A percentile compares a stretch with the other conserved stretches of the same genome.
Conservation (phyloP, 2,113 vertebrate species). For the Lethenteron camtschaticum region DNA sequence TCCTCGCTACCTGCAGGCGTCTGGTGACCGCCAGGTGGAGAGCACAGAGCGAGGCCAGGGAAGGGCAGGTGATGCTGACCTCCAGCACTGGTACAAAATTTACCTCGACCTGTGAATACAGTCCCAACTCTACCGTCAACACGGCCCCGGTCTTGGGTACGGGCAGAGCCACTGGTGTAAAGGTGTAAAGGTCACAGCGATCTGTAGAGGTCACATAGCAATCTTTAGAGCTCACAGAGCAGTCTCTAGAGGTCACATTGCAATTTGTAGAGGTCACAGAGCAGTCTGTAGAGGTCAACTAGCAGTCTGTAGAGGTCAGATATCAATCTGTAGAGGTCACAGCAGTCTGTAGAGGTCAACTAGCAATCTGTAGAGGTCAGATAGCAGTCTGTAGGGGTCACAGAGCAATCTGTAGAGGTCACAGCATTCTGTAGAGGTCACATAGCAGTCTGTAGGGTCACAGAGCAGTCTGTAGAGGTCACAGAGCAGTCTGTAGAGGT, state of each 20-base stretch:
- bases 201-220: neutral
- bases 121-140: neutral
- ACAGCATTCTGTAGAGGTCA: too few species aligned
- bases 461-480: too few species aligned
- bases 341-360: neutral
- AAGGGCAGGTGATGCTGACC: conserved; percentile 1
- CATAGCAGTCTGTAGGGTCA: too few species aligned
- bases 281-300: too few species aligned
- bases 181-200: neutral
- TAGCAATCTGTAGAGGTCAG: too few species aligned
- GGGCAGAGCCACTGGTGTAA: neutral
- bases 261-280: too few species aligned
- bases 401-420: too few species aligned
- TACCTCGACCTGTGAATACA: neutral
- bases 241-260: too few species aligned
- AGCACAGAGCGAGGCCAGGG: neutral
- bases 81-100: neutral
- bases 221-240: too few species aligned
- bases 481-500: too few species aligned
- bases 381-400: too few species aligned
- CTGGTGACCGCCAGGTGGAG: neutral
- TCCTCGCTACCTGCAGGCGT: neutral
- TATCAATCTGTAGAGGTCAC: neutral
- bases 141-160: neutral
- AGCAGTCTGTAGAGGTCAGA: neutral